Base-by-base conservation (phyloP, 2,888 invertebrate genomes). In the Polia nebulosa region DNA sequence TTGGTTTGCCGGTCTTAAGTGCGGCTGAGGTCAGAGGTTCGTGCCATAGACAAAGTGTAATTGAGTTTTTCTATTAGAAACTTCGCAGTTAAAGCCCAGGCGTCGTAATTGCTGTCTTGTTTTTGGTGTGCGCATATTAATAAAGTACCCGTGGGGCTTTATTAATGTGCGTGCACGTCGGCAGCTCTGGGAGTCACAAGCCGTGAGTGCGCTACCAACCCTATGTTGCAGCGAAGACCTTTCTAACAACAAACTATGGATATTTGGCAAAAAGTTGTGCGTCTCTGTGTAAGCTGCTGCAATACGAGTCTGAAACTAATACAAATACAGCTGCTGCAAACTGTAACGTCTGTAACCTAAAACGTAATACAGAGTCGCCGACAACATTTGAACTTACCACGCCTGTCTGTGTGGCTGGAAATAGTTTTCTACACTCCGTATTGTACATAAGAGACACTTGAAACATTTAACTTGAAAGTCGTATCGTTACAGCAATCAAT, bases 261-360 rank as follows among this genome's bases (percentile, higher is more conserved):
- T 65, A 57, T 56, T 69, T 69, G 44, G 53, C 60, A 66, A 77
- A 73, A 76, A 80, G 55, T 76, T 64, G 44, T 27, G 47, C 63
- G 70, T 66, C 59, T 72, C 52, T 45, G 58, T 62, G 65, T 67
- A 68, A 80, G 74, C 74, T 44, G 44, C 49, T 81, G 74, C 81
- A 81, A 72, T 68, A 83, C 67, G 61, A 65, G 80, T 65, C 69
- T 53, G 55, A 61, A 80, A 83, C 78, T 83, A 83, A 82, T 82
- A 83, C 83, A 47, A 66, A 32, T 81, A 73, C 81, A 82, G 82
- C 83, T 81, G 82, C 45, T 76, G 65, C 73, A 56, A 73, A 71
- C 72, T 78, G 60, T 74, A 44, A 55, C 78, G 44, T 49, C 49
- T 78, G 58, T 75, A 68, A 63, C 52, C 65, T 75, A 51, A 66